Evolutionary conservation across 2,113 vertebrate genomes (phyloP).

Genomic region (Spermophilus dauricus): DNA sequence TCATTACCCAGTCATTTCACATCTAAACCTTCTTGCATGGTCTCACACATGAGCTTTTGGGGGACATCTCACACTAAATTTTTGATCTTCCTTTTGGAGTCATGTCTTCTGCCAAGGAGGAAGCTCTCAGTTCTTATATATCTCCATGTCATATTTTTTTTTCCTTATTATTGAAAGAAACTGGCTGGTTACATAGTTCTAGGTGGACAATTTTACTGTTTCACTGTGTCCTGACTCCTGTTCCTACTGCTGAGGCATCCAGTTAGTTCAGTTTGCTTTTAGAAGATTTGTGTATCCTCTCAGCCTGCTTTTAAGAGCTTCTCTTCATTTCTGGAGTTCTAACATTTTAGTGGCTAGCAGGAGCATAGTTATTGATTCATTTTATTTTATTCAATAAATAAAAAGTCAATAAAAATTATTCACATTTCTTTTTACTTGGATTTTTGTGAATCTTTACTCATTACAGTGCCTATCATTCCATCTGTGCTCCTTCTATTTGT

Average conservation of each 20-base stretch:
- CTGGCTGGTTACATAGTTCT: not conserved
- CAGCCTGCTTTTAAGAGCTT: not conserved
- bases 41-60: no score
- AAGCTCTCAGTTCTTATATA: not conserved
- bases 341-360: not conserved
- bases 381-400: not conserved
- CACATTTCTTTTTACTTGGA: not conserved
- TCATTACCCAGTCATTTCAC: no score
- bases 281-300: not conserved
- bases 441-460: not conserved
- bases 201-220: not conserved
- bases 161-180: not conserved
- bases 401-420: not conserved
- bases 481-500: not conserved
- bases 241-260: not conserved
- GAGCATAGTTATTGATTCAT: not conserved
- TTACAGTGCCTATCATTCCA: not conserved
- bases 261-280: not conserved
- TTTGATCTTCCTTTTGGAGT: not conserved
- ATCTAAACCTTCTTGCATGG: no score
- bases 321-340: not conserved
- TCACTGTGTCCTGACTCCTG: not conserved
- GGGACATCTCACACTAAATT: no score
- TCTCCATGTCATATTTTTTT: not conserved
- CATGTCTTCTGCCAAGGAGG: not conserved